phyloP scores from a whole-genome alignment of 2,888 invertebrate genomes.

The Drosophila mimica region DNA sequence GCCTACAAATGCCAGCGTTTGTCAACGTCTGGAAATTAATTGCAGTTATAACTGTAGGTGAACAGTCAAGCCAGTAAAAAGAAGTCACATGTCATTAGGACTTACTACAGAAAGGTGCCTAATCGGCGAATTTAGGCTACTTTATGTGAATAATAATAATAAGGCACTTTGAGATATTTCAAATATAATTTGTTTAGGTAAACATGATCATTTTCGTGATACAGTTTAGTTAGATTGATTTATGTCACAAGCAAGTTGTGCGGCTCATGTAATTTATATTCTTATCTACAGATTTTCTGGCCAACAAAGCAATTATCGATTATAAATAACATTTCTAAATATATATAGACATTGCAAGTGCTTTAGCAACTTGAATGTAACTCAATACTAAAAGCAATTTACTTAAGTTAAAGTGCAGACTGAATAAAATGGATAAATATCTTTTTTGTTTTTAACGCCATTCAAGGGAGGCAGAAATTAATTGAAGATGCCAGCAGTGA shows the following conservation, averaged over 20 bases:
- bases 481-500: slow-evolving; percentile 42
- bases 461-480: slow-evolving; percentile 38
- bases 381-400: slow-evolving; percentile 45
- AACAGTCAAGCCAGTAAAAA: slow-evolving; percentile 1
- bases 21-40: slow-evolving; percentile 44
- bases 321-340: slow-evolving; percentile 27
- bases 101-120: not conserved
- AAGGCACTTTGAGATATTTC: not conserved
- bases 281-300: slow-evolving; percentile 36
- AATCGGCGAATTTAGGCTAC: not conserved
- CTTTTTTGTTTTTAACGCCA: slow-evolving; percentile 13
- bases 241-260: not conserved
- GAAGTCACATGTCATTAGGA: not conserved
- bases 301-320: slow-evolving; percentile 54
- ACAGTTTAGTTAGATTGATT: not conserved
- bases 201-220: not conserved
- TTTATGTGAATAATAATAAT: not conserved
- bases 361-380: slow-evolving; percentile 15
- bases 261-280: slow-evolving; percentile 29
- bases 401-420: slow-evolving; percentile 33
- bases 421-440: slow-evolving; percentile 17
- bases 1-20: slow-evolving; percentile 25
- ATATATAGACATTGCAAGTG: slow-evolving; percentile 7
- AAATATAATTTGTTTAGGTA: not conserved
- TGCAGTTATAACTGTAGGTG: slow-evolving; percentile 11